phyloP scores from a whole-genome alignment of 2,888 invertebrate species.

The Drosophila koepferae region DNA sequence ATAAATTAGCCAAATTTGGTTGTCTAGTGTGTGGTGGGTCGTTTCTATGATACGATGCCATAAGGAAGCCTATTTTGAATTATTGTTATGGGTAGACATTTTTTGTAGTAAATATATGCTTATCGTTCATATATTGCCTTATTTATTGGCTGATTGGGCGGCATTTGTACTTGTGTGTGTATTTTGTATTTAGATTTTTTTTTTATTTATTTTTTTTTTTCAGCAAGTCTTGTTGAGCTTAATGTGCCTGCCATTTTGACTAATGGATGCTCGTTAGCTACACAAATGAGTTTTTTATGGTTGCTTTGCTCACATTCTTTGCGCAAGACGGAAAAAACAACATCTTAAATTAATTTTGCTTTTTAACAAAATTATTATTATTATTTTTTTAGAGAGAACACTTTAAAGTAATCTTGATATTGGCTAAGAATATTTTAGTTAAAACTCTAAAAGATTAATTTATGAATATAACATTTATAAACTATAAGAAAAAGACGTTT shows the following conservation, averaged over 20 bases:
- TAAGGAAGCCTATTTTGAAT: constrained; percentile 59
- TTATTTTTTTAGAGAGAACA: neutral
- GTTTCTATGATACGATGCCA: neutral
- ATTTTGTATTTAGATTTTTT: neutral
- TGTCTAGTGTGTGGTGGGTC: constrained; percentile 8
- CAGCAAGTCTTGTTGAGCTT: constrained; percentile 22
- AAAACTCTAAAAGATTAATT: no score
- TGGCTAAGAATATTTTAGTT: no score
- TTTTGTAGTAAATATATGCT: constrained; percentile 50
- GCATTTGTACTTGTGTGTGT: constrained; percentile 24
- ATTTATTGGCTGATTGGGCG: constrained; percentile 71
- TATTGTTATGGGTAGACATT: constrained; percentile 58
- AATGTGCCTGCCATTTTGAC: constrained; percentile 55
- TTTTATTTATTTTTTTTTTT: neutral
- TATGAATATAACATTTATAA: no score
- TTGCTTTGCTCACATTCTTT: constrained; percentile 18
- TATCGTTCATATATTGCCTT: constrained; percentile 69
- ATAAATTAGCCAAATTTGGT: constrained; percentile 62
- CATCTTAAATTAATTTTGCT: constrained; percentile 3
- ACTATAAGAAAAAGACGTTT: neutral
- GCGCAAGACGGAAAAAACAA: neutral
- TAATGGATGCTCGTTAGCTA: constrained; percentile 67
- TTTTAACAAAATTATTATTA: neutral
- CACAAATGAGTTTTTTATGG: constrained; percentile 71
- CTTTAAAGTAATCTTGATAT: neutral